Conservation (phyloP, 2,113 vertebrate species). For the Macquaria australasica region DNA sequence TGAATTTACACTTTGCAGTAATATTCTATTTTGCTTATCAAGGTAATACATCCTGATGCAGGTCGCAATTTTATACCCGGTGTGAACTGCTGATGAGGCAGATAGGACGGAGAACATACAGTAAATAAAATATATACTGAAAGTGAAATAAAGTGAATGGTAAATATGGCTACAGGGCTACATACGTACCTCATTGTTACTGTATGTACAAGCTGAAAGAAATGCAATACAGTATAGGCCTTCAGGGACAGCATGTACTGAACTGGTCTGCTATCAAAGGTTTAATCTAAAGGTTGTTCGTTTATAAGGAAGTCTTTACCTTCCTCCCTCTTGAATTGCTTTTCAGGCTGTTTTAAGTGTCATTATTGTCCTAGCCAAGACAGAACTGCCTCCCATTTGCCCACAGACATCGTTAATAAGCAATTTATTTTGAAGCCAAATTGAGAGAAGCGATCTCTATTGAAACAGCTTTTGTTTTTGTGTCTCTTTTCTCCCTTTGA, state of each 20-base stretch:
- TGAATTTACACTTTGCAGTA: slow-evolving; percentile 12
- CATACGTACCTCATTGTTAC: background rate
- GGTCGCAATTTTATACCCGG: background rate
- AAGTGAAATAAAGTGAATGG: background rate
- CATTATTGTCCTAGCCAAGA: slow-evolving; percentile 58
- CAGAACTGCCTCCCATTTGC: slow-evolving; percentile 64
- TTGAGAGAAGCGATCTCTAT: slow-evolving; percentile 67
- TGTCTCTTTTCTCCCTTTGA: slow-evolving; percentile 70
- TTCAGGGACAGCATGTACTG: slow-evolving; percentile 1
- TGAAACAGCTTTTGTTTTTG: slow-evolving; percentile 75
- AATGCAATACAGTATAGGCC: slow-evolving; percentile 6
- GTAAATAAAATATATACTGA: background rate
- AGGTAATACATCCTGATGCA: background rate
- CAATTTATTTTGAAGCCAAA: slow-evolving; percentile 76
- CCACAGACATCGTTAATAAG: slow-evolving; percentile 73
- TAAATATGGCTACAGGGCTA: background rate
- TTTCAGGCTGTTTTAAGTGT: slow-evolving; percentile 58
- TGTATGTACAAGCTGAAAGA: slow-evolving; percentile 13
- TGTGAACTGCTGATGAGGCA: slow-evolving; percentile 11
- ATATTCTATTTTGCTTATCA: slow-evolving; percentile 23
- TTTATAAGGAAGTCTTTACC: slow-evolving; percentile 42
- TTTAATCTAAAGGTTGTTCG: slow-evolving; percentile 46
- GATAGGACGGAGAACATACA: slow-evolving; percentile 1
- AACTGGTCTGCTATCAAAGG: slow-evolving; percentile 26
- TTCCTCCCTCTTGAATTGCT: slow-evolving; percentile 37